A percentile compares a stretch with the other conserved stretches of the same genome.
Evolutionary conservation across 2,888 invertebrate genomes (phyloP).

Genomic region (Idaea dimidiata): DNA sequence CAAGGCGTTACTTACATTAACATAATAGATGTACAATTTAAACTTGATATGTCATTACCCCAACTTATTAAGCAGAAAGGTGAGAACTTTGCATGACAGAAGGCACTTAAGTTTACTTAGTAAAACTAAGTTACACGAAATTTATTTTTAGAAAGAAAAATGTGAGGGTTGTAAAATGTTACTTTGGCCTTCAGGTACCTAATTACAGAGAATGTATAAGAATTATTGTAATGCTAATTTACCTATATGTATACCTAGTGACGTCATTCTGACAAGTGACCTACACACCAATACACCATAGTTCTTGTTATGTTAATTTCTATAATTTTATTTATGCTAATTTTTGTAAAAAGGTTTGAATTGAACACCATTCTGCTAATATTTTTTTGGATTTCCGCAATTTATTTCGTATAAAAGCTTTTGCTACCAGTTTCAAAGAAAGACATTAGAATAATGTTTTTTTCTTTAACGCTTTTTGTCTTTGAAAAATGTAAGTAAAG

Average conservation of each 20-base stretch:
- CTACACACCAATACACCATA: not conserved
- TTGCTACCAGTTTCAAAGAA: too few relatives aligned
- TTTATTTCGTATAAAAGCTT: too few relatives aligned
- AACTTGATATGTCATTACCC: constrained; percentile 40
- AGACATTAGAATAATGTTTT: too few relatives aligned
- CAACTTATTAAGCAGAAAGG: constrained; percentile 35
- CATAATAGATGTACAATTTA: not conserved
- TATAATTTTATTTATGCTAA: not conserved
- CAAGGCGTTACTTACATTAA: too few relatives aligned
- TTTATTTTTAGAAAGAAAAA: constrained; percentile 22
- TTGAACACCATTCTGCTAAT: not conserved
- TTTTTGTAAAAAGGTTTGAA: not conserved
- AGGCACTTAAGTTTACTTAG: constrained; percentile 22
- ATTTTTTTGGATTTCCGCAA: too few relatives aligned
- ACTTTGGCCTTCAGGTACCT: not conserved
- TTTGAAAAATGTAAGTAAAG: too few relatives aligned
- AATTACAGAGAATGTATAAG: not conserved
- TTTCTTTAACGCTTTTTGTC: too few relatives aligned
- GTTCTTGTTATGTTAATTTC: not conserved
- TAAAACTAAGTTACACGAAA: constrained; percentile 3
- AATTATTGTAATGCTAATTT: not conserved
- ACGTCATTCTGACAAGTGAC: not conserved
- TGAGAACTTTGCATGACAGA: constrained; percentile 29
- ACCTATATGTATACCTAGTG: not conserved
- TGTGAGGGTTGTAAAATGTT: not conserved